Evolutionary conservation across 1,140 invertebrate genomes (phyloP), one percentile per base, ranked within the genome.

Genomic region (Nebria ingens): DNA sequence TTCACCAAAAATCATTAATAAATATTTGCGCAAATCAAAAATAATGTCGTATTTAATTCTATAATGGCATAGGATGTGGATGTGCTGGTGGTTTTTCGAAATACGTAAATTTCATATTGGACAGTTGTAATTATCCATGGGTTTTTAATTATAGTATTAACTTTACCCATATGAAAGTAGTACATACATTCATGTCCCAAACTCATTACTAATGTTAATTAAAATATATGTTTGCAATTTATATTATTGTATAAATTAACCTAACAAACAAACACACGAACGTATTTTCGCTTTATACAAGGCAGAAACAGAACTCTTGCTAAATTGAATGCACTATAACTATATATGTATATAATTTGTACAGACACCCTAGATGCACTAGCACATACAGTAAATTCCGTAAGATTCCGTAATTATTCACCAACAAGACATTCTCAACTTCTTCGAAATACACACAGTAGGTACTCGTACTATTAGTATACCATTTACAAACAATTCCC

Each of bases 151-250:
- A n/a, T 45, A 45, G 17, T 17, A 45, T 45, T 45, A 45, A 17
- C 40, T 45, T 17, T 17, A 17, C 3, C 15, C 40, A 17, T 45
- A 45, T 45, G 15, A 11, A 17, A 12, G 6, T 11, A 45, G n/a
- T n/a, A n/a, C n/a, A n/a, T n/a, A 29, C 40, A 45, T 45, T 45
- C 15, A 9, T 45, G 15, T 45, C 15, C 40, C 40, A 45, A 45
- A 29, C 40, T 45, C 40, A 45, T 45, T 45, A 45, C 17, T 45
- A 17, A 45, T 45, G 17, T 45, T 45, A 45, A 45, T 45, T 45
- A 45, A 45, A 45, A 45, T 45, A 45, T 45, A 45, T 45, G 17
- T 45, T 45, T 45, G 40, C 17, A 45, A 45, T 45, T 45, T 45
- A 17, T 45, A 45, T 45, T 45, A 45, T 45, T 45, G 17, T 17